Evolutionary conservation across 2,113 vertebrate species (phyloP).

Genomic region (Cochlearius cochlearius): DNA sequence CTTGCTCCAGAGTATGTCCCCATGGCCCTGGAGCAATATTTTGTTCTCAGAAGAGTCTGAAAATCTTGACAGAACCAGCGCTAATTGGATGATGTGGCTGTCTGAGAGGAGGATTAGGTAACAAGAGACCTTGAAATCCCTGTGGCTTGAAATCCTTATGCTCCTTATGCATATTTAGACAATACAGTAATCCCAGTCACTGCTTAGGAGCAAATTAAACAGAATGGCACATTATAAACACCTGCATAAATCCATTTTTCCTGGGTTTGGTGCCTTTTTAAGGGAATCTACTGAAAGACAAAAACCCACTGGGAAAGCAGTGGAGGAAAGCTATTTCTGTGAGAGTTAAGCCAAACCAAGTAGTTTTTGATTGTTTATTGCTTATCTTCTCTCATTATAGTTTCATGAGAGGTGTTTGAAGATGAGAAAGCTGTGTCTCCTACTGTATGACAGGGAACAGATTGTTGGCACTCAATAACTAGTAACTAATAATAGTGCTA

Average conservation of each 20-base stretch:
- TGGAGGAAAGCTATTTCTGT: neutral
- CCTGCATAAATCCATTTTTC: neutral
- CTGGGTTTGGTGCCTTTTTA: neutral
- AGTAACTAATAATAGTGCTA: neutral
- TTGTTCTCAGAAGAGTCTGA: neutral
- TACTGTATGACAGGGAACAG: neutral
- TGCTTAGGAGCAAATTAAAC: neutral
- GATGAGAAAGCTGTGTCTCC: neutral
- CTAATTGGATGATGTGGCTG: neutral
- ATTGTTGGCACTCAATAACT: neutral
- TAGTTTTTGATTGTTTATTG: neutral
- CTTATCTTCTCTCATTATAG: neutral
- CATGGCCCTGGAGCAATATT: neutral
- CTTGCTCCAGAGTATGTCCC: neutral
- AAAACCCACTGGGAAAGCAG: neutral
- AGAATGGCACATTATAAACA: neutral
- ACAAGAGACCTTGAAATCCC: neutral
- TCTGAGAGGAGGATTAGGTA: slow-evolving; percentile 4
- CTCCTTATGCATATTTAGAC: neutral
- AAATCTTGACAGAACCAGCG: neutral
- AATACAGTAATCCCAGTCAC: neutral
- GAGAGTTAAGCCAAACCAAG: neutral
- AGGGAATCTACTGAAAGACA: neutral
- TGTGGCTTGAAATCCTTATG: neutral
- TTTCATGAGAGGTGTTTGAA: neutral